Evolutionary conservation across 2,888 invertebrate species (phyloP), one percentile per base, ranked within the genome.

Genomic region (Troilus luridus): DNA sequence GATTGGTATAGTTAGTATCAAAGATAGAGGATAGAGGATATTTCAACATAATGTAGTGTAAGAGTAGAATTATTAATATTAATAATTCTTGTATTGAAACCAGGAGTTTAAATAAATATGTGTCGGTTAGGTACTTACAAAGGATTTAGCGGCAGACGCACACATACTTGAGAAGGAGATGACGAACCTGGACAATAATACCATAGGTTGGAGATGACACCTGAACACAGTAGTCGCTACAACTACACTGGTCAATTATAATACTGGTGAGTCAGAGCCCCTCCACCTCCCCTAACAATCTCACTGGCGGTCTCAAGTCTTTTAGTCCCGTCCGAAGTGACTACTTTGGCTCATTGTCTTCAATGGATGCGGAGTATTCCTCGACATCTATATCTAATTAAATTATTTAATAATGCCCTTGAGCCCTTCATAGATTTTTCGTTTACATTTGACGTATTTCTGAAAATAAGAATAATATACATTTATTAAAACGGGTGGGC

Each of bases 191-290:
- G 41, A 21, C 17, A 77, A 77, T 41, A 77, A 77, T 41, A 41
- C 41, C 41, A 3, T 77, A 27, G 41, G 67, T 9, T 17, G 1
- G 27, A 77, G 24, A 8, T 17, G 72, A 77, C 72, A 77, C 85
- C 85, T 85, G 85, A 85, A 85, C 85, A 85, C 56, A n/a, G 85
- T 58, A 85, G 85, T 85, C 21, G 85, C 85, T 85, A 56, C 85
- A 85, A 85, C 54, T 85, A 85, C 85, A 85, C 85, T 85, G 85
- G 56, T 85, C 85, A 85, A 85, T 85, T 85, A 85, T 85, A 85
- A 85, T 85, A n/a, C 85, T n/a, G 56, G 11, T 85, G 85, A 85
- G 85, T 85, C 85, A 85, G n/a, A 58, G 85, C 85, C 85, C 85
- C 85, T 12, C 85, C 85, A 85, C 85, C 56, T 85, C 56, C n/a